Evolutionary conservation across 2,888 invertebrate species (phyloP).

Genomic region (Zaprionus lineosus): DNA sequence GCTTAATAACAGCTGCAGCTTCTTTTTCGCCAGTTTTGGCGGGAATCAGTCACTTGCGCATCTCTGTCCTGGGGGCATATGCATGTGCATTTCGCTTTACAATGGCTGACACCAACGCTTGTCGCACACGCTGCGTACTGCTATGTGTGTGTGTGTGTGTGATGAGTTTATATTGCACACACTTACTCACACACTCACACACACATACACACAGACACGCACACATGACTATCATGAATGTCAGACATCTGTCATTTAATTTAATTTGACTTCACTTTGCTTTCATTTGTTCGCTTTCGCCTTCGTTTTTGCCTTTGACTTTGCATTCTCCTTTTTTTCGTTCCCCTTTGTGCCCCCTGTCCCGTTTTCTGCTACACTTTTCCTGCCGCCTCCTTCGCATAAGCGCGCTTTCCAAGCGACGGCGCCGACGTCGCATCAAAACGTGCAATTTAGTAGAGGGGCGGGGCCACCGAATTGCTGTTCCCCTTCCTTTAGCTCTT

Average conservation of each 20-base stretch:
- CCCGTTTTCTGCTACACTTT: conserved; percentile 15
- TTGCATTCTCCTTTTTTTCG: conserved; percentile 6
- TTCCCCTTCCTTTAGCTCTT: conserved; percentile 48
- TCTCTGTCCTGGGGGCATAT: conserved; percentile 45
- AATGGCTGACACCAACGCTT: conserved; percentile 37
- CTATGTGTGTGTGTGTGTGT: conserved; percentile 32
- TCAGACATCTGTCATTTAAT: conserved; percentile 79
- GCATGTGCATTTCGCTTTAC: conserved; percentile 53
- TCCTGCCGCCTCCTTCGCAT: conserved; percentile 4
- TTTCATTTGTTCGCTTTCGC: conserved; percentile 63
- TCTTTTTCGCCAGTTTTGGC: no score
- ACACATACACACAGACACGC: conserved; percentile 28
- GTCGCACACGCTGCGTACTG: background rate
- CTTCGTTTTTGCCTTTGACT: conserved; percentile 1
- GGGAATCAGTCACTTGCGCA: no score
- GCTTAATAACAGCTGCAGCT: no score
- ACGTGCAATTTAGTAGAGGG: conserved; percentile 66
- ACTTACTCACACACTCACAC: conserved; percentile 14
- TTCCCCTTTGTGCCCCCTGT: no score
- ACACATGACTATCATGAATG: conserved; percentile 63
- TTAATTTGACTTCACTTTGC: conserved; percentile 78
- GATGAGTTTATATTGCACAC: conserved; percentile 57
- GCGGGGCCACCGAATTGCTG: conserved; percentile 37
- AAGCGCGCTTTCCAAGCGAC: conserved; percentile 30
- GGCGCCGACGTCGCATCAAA: conserved; percentile 65